Conservation (phyloP, 2,113 vertebrate species). For the Platichthys flesus region DNA sequence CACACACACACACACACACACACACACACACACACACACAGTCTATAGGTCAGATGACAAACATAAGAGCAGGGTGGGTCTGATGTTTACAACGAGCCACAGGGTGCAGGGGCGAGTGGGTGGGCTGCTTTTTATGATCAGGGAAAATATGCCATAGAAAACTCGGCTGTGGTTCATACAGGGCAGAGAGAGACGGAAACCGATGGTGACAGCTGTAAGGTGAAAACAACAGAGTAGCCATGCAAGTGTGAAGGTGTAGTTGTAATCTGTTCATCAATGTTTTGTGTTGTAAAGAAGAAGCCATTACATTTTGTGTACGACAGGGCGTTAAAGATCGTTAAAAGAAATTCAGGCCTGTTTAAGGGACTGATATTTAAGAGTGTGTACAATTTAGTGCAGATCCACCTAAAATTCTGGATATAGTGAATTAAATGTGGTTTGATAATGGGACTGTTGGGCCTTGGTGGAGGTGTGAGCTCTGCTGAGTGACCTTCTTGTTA, state of each 20-base stretch:
- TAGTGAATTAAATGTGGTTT: too few relatives aligned
- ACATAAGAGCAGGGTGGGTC: slow-evolving; percentile 44
- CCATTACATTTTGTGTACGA: too few relatives aligned
- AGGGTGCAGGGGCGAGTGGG: slow-evolving; percentile 34
- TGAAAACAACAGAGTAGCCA: background rate
- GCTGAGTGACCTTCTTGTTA: too few relatives aligned
- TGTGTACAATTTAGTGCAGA: too few relatives aligned
- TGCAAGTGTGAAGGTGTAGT: background rate
- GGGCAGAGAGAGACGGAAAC: background rate
- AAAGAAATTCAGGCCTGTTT: too few relatives aligned
- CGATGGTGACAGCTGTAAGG: slow-evolving; percentile 8
- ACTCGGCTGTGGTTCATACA: slow-evolving; percentile 1
- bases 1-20: background rate
- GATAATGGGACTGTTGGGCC: too few relatives aligned
- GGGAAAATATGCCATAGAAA: slow-evolving; percentile 29
- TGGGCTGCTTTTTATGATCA: slow-evolving; percentile 50
- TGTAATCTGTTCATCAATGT: background rate
- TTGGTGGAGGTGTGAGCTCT: too few relatives aligned
- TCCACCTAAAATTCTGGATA: too few relatives aligned
- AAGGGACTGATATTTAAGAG: too few relatives aligned
- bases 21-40: background rate
- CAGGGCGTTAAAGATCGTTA: too few relatives aligned
- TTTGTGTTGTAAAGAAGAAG: background rate
- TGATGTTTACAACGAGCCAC: slow-evolving; percentile 33
- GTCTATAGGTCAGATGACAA: slow-evolving; percentile 27